A percentile compares a stretch with the other conserved stretches of the same genome.
phyloP scores from a whole-genome alignment of 2,113 vertebrate genomes.

The Neoarius graeffei region DNA sequence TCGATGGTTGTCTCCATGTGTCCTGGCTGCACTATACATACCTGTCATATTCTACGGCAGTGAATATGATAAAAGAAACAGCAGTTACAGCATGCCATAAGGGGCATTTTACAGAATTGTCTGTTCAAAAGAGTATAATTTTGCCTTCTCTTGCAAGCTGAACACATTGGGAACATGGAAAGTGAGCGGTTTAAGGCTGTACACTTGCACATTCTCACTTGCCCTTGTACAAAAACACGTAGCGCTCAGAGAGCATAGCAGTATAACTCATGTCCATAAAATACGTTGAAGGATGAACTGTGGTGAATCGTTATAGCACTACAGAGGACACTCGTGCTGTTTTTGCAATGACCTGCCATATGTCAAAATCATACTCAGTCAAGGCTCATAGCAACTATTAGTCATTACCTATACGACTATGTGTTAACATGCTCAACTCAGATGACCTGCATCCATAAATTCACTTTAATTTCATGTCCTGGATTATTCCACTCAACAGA shows the following conservation, averaged over 20 bases:
- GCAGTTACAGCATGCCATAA: background rate
- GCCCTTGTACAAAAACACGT: conserved; percentile 43
- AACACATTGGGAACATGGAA: background rate
- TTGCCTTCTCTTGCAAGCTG: background rate
- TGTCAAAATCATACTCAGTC: conserved; percentile 61
- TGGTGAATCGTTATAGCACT: conserved; percentile 62
- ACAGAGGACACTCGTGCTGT: conserved; percentile 57
- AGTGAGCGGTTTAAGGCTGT: background rate
- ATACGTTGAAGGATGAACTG: conserved; percentile 64
- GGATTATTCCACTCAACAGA: conserved; percentile 4
- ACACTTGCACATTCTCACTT: conserved; percentile 18
- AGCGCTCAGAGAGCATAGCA: conserved; percentile 46
- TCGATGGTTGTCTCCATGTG: background rate
- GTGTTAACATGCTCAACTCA: conserved; percentile 44
- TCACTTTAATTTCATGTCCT: conserved; percentile 27
- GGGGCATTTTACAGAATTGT: background rate
- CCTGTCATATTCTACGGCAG: background rate
- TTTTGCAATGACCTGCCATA: conserved; percentile 50
- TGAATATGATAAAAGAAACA: background rate
- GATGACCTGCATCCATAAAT: conserved; percentile 43
- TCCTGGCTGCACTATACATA: background rate
- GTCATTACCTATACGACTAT: conserved; percentile 56
- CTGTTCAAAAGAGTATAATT: background rate
- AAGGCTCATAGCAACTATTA: conserved; percentile 56
- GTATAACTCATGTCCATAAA: conserved; percentile 59